Percentiles rank a stretch among this genome's conserved stretches.
phyloP scores from a whole-genome alignment of 2,113 vertebrate species.

The Rhinoptilus africanus region DNA sequence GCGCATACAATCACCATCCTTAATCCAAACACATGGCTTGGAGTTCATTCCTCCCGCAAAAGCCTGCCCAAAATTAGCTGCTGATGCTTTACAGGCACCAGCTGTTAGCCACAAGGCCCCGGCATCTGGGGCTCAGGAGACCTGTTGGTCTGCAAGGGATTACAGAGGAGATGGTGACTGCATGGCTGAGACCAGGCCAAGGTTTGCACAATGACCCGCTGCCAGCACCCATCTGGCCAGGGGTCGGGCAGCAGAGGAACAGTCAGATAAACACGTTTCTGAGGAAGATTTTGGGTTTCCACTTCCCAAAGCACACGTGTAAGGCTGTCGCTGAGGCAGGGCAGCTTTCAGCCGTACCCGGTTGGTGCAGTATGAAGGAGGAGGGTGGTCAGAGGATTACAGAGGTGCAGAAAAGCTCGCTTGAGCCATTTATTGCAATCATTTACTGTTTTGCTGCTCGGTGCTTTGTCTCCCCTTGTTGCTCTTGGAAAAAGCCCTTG shows the following conservation, averaged over 20 bases:
- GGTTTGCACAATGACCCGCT: fast-evolving
- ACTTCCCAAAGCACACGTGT: fast-evolving
- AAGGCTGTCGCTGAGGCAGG: fast-evolving
- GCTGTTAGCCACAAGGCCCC: background rate
- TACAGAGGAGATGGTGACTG: background rate
- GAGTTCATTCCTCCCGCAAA: background rate
- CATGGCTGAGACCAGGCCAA: background rate
- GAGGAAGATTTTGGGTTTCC: background rate
- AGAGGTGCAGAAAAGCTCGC: fast-evolving
- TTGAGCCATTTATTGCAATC: fast-evolving
- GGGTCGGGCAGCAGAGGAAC: background rate
- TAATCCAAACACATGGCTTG: background rate
- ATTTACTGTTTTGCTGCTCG: background rate
- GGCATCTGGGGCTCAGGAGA: fast-evolving
- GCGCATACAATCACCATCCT: background rate
- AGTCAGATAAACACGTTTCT: background rate
- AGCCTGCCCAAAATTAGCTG: background rate
- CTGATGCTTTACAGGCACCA: background rate
- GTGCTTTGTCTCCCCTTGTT: background rate
- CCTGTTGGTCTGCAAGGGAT: background rate
- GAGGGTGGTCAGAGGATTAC: background rate
- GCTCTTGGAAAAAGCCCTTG: background rate
- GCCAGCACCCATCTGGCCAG: background rate
- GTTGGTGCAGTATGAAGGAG: fast-evolving
- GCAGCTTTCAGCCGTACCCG: background rate